These are phyloP conservation scores for Trichomalopsis sarcophagae DNA, from an alignment of 1,140 invertebrate species.

Conservation along the genomic window DNA sequence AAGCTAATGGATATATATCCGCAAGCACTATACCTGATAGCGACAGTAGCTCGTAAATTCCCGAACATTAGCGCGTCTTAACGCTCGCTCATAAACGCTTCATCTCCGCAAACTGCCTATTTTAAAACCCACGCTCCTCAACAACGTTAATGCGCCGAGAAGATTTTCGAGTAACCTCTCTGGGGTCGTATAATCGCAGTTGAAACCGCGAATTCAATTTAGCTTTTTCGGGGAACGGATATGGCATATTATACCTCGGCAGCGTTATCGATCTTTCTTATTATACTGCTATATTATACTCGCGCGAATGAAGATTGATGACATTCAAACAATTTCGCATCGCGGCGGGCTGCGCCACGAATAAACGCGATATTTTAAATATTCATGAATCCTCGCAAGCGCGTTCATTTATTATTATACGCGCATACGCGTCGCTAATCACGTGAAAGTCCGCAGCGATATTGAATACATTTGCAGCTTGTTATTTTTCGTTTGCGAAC, in stretches of 20 bases:
- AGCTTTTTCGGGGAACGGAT: background rate
- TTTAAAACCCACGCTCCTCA: background rate
- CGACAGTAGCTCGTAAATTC: slow-evolving; percentile 17
- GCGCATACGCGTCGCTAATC: background rate
- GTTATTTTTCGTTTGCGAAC: too few species aligned
- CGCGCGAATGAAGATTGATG: too few species aligned
- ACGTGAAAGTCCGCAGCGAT: background rate
- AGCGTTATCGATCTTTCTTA: background rate
- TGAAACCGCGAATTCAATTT: background rate
- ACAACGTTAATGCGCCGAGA: background rate
- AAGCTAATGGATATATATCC: slow-evolving; percentile 10
- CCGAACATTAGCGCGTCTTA: background rate
- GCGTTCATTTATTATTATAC: too few species aligned
- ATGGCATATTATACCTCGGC: background rate
- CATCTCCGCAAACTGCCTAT: slow-evolving; percentile 6
- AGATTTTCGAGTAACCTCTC: background rate
- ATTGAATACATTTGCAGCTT: too few species aligned
- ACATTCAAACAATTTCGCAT: too few species aligned
- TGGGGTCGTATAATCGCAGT: background rate
- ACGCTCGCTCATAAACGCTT: slow-evolving; percentile 15
- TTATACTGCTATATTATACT: too few species aligned
- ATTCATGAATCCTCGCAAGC: background rate
- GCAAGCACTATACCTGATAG: background rate
- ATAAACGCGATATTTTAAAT: background rate
- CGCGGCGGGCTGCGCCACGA: too few species aligned